phyloP scores from a whole-genome alignment of 2,797 vertebrate species.

The Poeciliopsis infans region DNA sequence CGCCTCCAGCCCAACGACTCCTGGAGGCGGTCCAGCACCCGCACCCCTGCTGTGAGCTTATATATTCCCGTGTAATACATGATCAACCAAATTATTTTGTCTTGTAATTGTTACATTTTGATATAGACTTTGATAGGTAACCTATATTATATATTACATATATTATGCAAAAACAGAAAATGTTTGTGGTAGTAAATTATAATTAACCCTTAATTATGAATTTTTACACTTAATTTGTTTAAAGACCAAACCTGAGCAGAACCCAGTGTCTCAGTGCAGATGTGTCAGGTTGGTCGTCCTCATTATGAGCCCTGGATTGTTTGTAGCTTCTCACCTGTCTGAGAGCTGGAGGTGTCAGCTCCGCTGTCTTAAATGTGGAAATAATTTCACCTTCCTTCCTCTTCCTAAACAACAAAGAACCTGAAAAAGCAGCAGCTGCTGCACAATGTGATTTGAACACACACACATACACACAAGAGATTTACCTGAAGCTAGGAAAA shows the following conservation, averaged over 20 bases:
- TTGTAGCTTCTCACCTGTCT: conserved; percentile 75
- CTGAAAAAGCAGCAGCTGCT: not conserved
- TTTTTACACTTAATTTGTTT: not conserved
- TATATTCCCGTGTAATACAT: no score
- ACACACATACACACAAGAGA: not conserved
- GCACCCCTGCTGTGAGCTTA: no score
- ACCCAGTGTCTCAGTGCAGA: not conserved
- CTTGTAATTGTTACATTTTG: not conserved
- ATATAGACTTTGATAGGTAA: not conserved
- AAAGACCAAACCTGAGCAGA: not conserved
- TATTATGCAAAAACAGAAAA: not conserved
- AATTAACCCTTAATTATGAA: not conserved
- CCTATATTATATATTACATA: not conserved
- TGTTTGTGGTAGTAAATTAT: not conserved
- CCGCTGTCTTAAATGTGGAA: conserved; percentile 74
- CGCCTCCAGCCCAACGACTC: no score
- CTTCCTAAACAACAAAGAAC: conserved; percentile 34
- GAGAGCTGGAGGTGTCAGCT: conserved; percentile 75
- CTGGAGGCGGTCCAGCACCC: no score
- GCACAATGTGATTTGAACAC: conserved; percentile 36
- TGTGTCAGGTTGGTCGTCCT: conserved; percentile 23
- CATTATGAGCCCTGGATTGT: conserved; percentile 69
- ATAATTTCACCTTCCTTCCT: conserved; percentile 68
- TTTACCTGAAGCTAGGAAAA: conserved; percentile 30
- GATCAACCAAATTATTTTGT: not conserved